These are phyloP conservation scores for Aphodius granarius DNA, from an alignment of 2,888 invertebrate genomes.

Conservation along the genomic window DNA sequence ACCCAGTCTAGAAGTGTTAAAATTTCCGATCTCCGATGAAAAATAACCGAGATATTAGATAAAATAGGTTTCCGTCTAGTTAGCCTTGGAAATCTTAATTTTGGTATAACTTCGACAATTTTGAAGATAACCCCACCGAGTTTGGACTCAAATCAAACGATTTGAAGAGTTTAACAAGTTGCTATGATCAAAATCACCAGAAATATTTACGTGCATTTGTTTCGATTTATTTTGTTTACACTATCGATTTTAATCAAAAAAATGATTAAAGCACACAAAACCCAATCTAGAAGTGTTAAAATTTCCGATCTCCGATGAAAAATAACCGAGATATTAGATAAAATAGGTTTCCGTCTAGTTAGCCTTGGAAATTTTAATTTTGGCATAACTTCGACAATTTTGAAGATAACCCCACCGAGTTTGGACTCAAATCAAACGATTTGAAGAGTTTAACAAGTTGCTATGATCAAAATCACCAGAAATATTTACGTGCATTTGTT, in stretches of 20 bases:
- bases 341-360: neutral
- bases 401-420: neutral
- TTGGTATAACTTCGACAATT: too few species aligned
- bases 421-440: neutral
- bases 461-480: neutral
- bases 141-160: too few species aligned
- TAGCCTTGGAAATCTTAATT: too few species aligned
- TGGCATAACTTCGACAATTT: neutral
- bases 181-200: too few species aligned
- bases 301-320: neutral
- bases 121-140: too few species aligned
- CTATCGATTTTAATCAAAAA: neutral
- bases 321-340: neutral
- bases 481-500: neutral
- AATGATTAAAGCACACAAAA: too few species aligned
- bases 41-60: too few species aligned
- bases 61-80: too few species aligned
- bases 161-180: too few species aligned
- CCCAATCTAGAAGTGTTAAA: neutral
- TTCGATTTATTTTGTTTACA: neutral
- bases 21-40: too few species aligned
- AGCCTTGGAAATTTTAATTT: neutral
- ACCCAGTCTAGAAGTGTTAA: too few species aligned
- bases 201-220: too few species aligned
- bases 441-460: neutral